Evolutionary conservation across 1,140 invertebrate genomes (phyloP).

Genomic region (Parasteatoda tepidariorum): DNA sequence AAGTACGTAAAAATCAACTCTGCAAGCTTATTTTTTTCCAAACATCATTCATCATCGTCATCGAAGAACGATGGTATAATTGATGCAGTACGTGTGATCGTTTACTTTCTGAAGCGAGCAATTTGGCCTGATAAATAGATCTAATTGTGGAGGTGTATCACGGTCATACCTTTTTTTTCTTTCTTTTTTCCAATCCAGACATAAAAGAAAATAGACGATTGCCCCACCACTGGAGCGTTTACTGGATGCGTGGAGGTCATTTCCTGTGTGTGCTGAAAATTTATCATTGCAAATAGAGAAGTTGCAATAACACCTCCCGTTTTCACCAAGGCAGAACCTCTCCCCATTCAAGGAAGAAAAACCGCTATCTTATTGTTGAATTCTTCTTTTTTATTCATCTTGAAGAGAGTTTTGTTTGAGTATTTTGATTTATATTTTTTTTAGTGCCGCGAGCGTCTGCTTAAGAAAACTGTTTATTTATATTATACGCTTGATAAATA

Average conservation of each 20-base stretch:
- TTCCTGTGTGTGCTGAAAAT: slow-evolving; percentile 23
- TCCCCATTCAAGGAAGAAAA: not conserved
- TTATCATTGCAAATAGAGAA: slow-evolving; percentile 15
- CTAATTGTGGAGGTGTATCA: slow-evolving; percentile 6
- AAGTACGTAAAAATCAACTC: not conserved
- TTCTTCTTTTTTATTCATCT: no score
- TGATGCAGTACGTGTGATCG: not conserved
- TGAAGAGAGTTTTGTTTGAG: no score
- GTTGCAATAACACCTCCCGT: slow-evolving; percentile 16
- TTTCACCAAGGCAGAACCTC: slow-evolving; percentile 10
- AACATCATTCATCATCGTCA: no score
- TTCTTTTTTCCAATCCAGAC: slow-evolving; percentile 3
- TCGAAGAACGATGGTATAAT: not conserved
- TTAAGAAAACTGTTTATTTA: no score
- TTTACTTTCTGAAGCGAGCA: slow-evolving; percentile 12
- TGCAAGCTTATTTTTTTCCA: no score
- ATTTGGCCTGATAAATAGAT: slow-evolving; percentile 30
- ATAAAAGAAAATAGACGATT: slow-evolving; percentile 12
- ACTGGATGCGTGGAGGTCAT: slow-evolving; percentile 38
- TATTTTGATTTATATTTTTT: no score
- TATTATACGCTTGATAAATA: no score
- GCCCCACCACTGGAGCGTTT: slow-evolving; percentile 41
- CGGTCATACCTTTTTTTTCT: not conserved
- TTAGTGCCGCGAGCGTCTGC: no score
- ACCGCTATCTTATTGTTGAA: not conserved